Evolutionary conservation across 2,888 invertebrate species (phyloP).

Genomic region (Rotaria magnacalcarata): DNA sequence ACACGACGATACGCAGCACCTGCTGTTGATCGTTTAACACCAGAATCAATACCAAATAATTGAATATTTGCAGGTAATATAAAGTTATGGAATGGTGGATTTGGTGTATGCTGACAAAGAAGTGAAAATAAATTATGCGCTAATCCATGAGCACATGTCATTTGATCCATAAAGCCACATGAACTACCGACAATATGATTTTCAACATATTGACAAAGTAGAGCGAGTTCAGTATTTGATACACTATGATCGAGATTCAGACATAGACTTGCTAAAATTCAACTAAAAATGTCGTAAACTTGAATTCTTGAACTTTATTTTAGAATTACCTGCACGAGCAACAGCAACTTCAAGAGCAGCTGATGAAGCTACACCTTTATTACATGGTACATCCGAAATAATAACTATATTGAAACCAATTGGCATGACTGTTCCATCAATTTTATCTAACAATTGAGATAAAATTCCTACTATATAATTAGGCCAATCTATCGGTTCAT

Average conservation of each 20-base stretch:
- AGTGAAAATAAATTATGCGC: background rate
- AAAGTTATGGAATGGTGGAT: slow-evolving; percentile 10
- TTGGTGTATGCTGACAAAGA: background rate
- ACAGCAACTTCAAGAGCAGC: slow-evolving; percentile 24
- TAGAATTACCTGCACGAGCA: background rate
- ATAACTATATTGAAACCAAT: background rate
- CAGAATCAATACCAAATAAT: background rate
- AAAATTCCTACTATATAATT: background rate
- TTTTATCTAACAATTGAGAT: background rate
- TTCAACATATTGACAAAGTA: slow-evolving; percentile 13
- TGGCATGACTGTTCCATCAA: background rate
- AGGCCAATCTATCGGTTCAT: background rate
- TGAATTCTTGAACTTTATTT: background rate
- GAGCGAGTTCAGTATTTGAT: background rate
- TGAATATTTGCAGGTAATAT: background rate
- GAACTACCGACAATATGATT: slow-evolving; percentile 16
- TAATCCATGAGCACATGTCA: background rate
- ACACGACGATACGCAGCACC: background rate
- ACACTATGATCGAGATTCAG: background rate
- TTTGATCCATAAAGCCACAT: slow-evolving; percentile 35
- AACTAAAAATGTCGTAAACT: background rate
- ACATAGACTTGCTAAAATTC: background rate
- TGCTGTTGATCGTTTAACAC: background rate
- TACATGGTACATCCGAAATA: slow-evolving; percentile 26
- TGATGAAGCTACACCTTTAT: slow-evolving; percentile 11